Base-by-base conservation (phyloP, 2,888 invertebrate genomes). In the Corythucha ciliata region DNA sequence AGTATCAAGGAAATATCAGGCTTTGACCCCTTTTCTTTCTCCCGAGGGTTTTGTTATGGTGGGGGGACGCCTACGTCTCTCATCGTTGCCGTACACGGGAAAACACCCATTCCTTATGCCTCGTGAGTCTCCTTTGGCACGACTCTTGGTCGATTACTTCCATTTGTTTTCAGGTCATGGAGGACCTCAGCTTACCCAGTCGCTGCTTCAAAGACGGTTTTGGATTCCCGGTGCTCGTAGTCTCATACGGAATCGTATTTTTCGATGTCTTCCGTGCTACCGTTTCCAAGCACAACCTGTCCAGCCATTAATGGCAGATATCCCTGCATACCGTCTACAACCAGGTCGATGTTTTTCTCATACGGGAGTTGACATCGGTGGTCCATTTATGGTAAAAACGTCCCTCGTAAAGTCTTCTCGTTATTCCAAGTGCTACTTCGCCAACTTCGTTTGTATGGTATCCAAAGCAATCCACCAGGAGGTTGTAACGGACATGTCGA, bases 321-420 rank as follows among this genome's bases (percentile, higher is more conserved):
- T 55, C 6, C 55, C 53, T 2, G 12, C n/a, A n/a, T n/a, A n/a
- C n/a, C 34, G 51, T 4, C 14, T 56, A 8, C 25, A 21, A 18
- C 29, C 47, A 14, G 21, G 34, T n/a, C 24, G 41, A 6, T 39
- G 47, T 6, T 57, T 57, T 14, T 14, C 25, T n/a, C 21, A 27
- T n/a, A 39, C 33, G 14, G 61, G 59, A 5, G 39, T 63, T 0
- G 60, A 61, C 39, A 61, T 60, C 25, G 61, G 59, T 1, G 60
- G 59, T 1, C 55, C 55, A 18, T 57, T 57, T 34, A 10, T 22
- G 20, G 26, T 55, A 3, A 44, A 32, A 29, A 6, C 41, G 29
- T 27, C 39, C 12, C 16, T 4, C n/a, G 22, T 24, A 16, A 10
- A 40, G 14, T 41, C 33, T 7, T 4, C 39, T 10, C 47, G 47